phyloP scores from a whole-genome alignment of 2,113 vertebrate genomes.

The Seriola rivoliana region DNA sequence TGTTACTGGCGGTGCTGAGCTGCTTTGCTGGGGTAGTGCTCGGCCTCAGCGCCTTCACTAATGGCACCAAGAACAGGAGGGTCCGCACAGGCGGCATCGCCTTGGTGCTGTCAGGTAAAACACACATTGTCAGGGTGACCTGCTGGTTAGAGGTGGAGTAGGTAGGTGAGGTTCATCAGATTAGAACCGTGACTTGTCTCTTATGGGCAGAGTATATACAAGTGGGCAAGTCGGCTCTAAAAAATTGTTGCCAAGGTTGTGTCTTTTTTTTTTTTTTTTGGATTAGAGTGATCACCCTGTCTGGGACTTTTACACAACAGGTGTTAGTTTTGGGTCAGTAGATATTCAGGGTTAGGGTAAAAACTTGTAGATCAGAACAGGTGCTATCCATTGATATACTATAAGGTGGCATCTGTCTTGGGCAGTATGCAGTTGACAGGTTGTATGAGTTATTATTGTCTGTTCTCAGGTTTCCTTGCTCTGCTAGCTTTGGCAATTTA shows the following conservation, averaged over 20 bases:
- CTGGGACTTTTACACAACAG: background rate
- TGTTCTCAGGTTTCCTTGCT: conserved; percentile 83
- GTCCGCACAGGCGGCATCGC: conserved; percentile 83
- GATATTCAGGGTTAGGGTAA: background rate
- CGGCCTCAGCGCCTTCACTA: conserved; percentile 82
- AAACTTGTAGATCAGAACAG: background rate
- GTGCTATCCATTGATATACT: too few relatives aligned
- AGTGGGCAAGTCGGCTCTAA: too few relatives aligned
- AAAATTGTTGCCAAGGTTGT: too few relatives aligned
- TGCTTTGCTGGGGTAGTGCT: conserved; percentile 85
- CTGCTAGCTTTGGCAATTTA: conserved; percentile 87
- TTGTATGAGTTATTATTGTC: background rate
- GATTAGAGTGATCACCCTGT: too few relatives aligned
- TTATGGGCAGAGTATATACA: background rate
- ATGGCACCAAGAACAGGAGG: conserved; percentile 78
- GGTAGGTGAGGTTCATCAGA: background rate
- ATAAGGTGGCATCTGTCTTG: too few relatives aligned
- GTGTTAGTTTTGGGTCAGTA: background rate
- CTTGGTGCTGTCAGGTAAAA: conserved; percentile 86
- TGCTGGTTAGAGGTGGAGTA: background rate
- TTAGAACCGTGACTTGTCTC: too few relatives aligned
- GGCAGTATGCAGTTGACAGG: too few relatives aligned
- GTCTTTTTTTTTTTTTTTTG: too few relatives aligned
- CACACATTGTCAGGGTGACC: too few relatives aligned
- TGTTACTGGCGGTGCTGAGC: conserved; percentile 87